Evolutionary conservation across 2,113 vertebrate species (phyloP), one percentile per base, ranked within the genome.

Genomic region (Leptodactylus fuscus): DNA sequence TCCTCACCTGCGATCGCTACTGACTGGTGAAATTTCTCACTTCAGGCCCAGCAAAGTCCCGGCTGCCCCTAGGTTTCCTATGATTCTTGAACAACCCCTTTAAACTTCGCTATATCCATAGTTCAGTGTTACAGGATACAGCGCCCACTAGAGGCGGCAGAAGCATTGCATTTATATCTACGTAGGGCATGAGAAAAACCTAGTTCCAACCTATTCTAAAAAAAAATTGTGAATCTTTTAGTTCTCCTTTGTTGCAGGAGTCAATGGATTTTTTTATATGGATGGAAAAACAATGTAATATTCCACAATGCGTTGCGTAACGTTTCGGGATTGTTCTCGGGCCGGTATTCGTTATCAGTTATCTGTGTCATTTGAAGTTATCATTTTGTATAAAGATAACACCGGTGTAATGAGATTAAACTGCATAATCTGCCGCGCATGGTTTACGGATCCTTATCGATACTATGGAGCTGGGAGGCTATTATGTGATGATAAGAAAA

Each of bases 401-500:
- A 67, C 49, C 46, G 38, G 27, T 83, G 83, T 88, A 85, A 87
- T 87, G 81, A 89, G 81, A 87, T 65, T 67, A 86, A 46, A 83
- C 32, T 81, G 58, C 76, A 1, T 1, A 89, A 83, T 83, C 16
- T 81, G 5, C 85, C 48, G 58, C 67, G 7, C 15, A 83, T 75
- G 87, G 81, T 77, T 79, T 34, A 88, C 27, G 11, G 1, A 69
- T 73, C 74, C 48, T 85, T 70, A 87, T 82, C 9, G 83, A 84
- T 87, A 86, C 16, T 16, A 55, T 71, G 38, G 84, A 2, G 70
- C n/a, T 70, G 8, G 18, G 22, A 16, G 75, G 62, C 83, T 87
- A 85, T 84, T 87, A 83, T 24, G 62, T 3, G 20, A 65, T 44
- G n/a, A 70, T 83, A 87, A 88, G 11, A 87, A 86, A 87, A 0